Conservation (phyloP, 37 sponge, comb jelly and placozoan genomes). For the Axinella damicornis region DNA sequence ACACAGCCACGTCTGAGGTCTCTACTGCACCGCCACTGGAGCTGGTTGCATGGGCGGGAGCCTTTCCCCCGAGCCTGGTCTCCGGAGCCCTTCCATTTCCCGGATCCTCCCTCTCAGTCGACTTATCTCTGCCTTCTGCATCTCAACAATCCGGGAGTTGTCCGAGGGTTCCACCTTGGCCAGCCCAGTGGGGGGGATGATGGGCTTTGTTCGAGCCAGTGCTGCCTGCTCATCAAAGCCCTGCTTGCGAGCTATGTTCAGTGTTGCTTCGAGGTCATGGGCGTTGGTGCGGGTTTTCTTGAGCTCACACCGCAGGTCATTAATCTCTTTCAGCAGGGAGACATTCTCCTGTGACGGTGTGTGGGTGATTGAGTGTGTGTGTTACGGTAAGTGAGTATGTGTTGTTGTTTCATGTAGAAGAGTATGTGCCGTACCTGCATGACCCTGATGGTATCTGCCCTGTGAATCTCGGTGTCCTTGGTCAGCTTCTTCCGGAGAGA, state of each 20-base stretch:
- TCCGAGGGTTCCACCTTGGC: conserved; percentile 71
- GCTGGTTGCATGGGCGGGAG: conserved; percentile 71
- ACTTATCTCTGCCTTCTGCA: conserved; percentile 92
- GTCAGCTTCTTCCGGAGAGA: conserved; percentile 93
- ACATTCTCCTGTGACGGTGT: conserved; percentile 89
- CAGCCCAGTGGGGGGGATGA: conserved; percentile 49
- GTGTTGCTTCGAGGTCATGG: conserved; percentile 83
- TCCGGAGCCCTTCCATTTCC: conserved; percentile 48
- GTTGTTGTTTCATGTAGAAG: neutral
- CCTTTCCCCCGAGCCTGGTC: conserved; percentile 40
- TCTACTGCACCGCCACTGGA: conserved; percentile 9
- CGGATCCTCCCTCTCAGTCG: conserved; percentile 74
- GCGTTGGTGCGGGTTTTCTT: conserved; percentile 83
- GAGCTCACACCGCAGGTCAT: conserved; percentile 92
- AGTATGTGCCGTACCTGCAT: conserved; percentile 92
- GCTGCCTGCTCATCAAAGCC: conserved; percentile 76
- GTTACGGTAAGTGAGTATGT: neutral
- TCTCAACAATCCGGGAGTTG: conserved; percentile 80
- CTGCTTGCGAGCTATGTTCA: conserved; percentile 85
- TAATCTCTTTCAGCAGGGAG: conserved; percentile 93
- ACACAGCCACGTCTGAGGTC: no score
- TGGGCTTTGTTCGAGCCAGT: conserved; percentile 26
- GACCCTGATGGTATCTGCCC: conserved; percentile 89
- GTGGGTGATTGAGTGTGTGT: no score
- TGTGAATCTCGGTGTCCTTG: conserved; percentile 94